A percentile compares a stretch with the other conserved stretches of the same genome.
Evolutionary conservation across 2,888 invertebrate genomes (phyloP).

Genomic region (Microctonus hyperodae): DNA sequence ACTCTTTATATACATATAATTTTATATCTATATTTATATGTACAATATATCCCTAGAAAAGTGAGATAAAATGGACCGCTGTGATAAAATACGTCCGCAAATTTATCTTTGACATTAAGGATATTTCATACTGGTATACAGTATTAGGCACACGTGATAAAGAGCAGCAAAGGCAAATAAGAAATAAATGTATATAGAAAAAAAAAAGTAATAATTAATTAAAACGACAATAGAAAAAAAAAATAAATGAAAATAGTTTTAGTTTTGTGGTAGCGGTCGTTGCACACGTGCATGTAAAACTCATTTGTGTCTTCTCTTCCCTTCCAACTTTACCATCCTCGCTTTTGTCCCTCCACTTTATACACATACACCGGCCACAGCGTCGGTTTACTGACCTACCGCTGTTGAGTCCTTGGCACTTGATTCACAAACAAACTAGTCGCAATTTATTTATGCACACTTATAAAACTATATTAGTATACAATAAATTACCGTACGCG

Average conservation of each 20-base stretch:
- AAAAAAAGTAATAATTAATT: neutral
- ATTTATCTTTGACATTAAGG: neutral
- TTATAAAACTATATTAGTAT: neutral
- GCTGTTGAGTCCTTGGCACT: slow-evolving; percentile 45
- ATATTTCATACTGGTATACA: slow-evolving; percentile 12
- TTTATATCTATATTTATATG: no score
- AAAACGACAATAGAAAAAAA: neutral
- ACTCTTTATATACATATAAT: slow-evolving; percentile 6
- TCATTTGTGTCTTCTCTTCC: neutral
- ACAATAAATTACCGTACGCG: neutral
- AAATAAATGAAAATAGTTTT: neutral
- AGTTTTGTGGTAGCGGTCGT: slow-evolving; percentile 31
- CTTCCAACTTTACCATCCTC: slow-evolving; percentile 19
- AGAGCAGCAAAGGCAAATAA: no score
- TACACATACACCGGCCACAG: slow-evolving; percentile 20
- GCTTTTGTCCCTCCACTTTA: slow-evolving; percentile 1
- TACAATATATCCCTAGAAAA: neutral
- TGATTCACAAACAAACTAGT: slow-evolving; percentile 29
- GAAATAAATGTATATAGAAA: neutral
- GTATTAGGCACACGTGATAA: neutral
- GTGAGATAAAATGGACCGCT: neutral
- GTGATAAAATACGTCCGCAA: neutral
- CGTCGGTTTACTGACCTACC: slow-evolving; percentile 49
- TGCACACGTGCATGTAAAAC: slow-evolving; percentile 14
- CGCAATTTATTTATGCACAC: slow-evolving; percentile 2